Base-by-base conservation (phyloP, 2,888 invertebrate species). In the Mantis religiosa region DNA sequence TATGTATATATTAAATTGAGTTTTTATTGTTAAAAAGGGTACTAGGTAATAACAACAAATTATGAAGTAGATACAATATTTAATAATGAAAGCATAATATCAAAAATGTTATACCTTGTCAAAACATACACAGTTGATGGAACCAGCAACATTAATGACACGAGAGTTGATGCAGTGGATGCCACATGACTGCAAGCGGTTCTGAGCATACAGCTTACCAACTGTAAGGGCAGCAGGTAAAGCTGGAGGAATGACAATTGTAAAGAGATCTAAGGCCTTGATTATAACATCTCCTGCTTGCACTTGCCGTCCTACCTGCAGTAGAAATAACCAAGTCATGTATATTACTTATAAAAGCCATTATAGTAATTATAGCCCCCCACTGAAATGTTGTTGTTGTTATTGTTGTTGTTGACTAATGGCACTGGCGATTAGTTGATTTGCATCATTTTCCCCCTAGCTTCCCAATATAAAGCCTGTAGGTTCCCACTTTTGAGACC, bases 211-310 rank as follows among this genome's bases (percentile, higher is more conserved):
- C 83, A 93, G 91, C 30, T 93, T 93, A 54, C 93, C 93, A 27
- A 93, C 92, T 25, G 93, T 93, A 93, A 93, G 93, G 7, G 93
- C 93, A 83, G 93, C 95, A 0, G 95, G 95, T 47, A 95, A 92
- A 14, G 95, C 95, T 6, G 95, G 95, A 0, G 95, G 95, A 20
- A 95, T 95, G 12, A 95, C 95, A 89, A 95, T 95, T 0, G 95
- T 95, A 88, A 95, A 93, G 89, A 95, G 94, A 91, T 95, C 95
- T 90, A 95, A 91, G 1, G 94, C 94, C 87, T 90, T 90, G 47
- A 90, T 88, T 20, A 88, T 86, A 4, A 90, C 83, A 30, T 91
- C 91, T 71, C 89, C 90, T 20, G 91, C 85, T 12, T 89, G 87
- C 20, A 91, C 88, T 82, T 91, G 91, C 87, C 91, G 89, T 28